Conservation (phyloP, 2,113 vertebrate genomes). For the Oncorhynchus keta region DNA sequence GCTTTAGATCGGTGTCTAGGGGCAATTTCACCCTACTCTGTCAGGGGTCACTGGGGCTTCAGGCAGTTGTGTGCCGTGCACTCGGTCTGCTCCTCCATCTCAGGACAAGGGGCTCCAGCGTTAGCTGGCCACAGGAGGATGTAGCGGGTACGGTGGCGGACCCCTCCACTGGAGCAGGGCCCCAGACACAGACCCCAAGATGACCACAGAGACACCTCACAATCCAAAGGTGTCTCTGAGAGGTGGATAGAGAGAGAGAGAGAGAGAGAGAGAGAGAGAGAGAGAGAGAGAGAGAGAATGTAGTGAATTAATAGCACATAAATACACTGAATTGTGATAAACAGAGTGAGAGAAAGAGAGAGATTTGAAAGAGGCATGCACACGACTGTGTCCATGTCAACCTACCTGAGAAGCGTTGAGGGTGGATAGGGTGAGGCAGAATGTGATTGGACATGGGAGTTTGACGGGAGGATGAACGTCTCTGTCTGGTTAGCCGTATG, state of each 20-base stretch:
- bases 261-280: too few relatives aligned
- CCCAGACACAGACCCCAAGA: slow-evolving; percentile 78
- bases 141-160: slow-evolving; percentile 76
- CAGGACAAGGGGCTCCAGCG: slow-evolving; percentile 73
- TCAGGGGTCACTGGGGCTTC: slow-evolving; percentile 54
- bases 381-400: background rate
- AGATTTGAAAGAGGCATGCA: too few relatives aligned
- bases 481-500: slow-evolving; percentile 65
- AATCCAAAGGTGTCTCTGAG: slow-evolving; percentile 77
- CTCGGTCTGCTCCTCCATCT: slow-evolving; percentile 76
- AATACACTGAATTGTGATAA: background rate
- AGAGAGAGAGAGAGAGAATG: background rate
- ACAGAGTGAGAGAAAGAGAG: too few relatives aligned
- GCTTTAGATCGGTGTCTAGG: too few relatives aligned
- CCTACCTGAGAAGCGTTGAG: slow-evolving; percentile 68
- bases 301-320: background rate
- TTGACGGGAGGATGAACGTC: slow-evolving; percentile 54
- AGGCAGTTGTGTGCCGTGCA: slow-evolving; percentile 71
- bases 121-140: slow-evolving; percentile 77
- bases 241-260: background rate
- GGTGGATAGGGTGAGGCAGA: slow-evolving; percentile 66
- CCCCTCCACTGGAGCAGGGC: slow-evolving; percentile 68
- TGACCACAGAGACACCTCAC: slow-evolving; percentile 78
- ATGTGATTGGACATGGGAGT: slow-evolving; percentile 75
- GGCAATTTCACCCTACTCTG: too few relatives aligned